Evolutionary conservation across 1,140 invertebrate species (phyloP), one percentile per base, ranked within the genome.

Genomic region (Brachionus rubens): DNA sequence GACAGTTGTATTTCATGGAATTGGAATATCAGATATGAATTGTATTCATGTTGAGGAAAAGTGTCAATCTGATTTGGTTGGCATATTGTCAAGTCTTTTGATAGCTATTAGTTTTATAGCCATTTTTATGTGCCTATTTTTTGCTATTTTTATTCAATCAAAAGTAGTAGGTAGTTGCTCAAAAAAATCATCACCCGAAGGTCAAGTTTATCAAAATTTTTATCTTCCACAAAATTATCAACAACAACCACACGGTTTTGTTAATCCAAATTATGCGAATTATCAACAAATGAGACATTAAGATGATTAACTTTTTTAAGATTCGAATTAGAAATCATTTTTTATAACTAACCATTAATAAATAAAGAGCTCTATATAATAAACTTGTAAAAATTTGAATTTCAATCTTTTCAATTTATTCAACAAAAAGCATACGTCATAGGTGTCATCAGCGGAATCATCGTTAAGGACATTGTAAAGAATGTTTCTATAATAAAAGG

Each of bases 51-150:
- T 43, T 24, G 3, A 65, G 26, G 40, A 65, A 43, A 7, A 24
- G 3, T 65, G 59, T 43, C 16, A 12, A 43, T 19, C 16, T 24
- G 5, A 26, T 43, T 0, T 9, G 12, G 36, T 43, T 12, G 41
- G 41, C 43, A 21, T 65, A 43, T 26, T 12, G 3, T 19, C 10
- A 3, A 6, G 10, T 21, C 16, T 65, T 14, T 21, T 40, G 7
- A 43, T 65, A 5, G 59, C 1, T 24, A 41, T 43, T 10, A 26
- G 59, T 65, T 12, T 65, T 0, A 7, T 65, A 24, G 24, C 24
- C 9, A 16, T 65, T 26, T 28, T 65, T 3, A 65, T 65, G 59
- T 65, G 59, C 10, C 43, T 65, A 41, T 65, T 24, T n/a, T 65
- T n/a, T 65, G 41, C 59, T 9, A 65, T 43, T 26, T 65, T 24